Conservation (phyloP, 2,113 vertebrate species). For the Hippocampus mohnikei region DNA sequence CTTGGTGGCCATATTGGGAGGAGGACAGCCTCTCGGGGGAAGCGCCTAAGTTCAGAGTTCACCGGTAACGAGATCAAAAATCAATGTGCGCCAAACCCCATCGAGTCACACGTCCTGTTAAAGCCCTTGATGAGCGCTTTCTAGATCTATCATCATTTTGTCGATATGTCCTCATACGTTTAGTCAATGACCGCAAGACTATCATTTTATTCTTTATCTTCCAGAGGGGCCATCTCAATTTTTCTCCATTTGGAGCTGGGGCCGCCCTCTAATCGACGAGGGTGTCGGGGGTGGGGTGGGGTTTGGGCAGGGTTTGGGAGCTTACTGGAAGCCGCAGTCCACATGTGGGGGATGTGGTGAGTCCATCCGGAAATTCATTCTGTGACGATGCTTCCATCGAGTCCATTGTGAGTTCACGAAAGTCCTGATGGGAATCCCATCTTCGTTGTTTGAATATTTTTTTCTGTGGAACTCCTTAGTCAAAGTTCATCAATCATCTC, state of each 20-base stretch:
- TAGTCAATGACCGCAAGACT: neutral
- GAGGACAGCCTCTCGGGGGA: neutral
- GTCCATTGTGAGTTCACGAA: constrained; percentile 1
- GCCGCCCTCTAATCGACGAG: constrained; percentile 71
- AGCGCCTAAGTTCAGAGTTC: neutral
- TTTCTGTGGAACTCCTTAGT: constrained; percentile 1
- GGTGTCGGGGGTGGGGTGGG: constrained; percentile 6
- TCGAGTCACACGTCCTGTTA: neutral
- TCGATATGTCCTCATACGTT: constrained; percentile 1
- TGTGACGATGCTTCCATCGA: constrained; percentile 41
- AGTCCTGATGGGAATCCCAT: constrained; percentile 1
- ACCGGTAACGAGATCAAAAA: neutral
- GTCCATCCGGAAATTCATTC: constrained; percentile 48
- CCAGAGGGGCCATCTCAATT: constrained; percentile 79
- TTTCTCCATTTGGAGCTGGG: constrained; percentile 78
- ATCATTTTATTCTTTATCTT: constrained; percentile 50
- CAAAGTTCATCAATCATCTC: neutral
- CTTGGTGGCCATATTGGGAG: neutral
- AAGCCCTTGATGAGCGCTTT: neutral
- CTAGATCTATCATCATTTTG: neutral
- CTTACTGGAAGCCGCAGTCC: constrained; percentile 43
- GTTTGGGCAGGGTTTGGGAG: constrained; percentile 12
- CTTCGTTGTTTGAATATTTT: neutral
- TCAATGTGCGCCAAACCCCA: neutral
- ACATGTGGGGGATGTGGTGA: constrained; percentile 69